Percentiles rank a stretch among this genome's conserved stretches.
Evolutionary conservation across 2,113 vertebrate genomes (phyloP).

Genomic region (Hemiscyllium ocellatum): DNA sequence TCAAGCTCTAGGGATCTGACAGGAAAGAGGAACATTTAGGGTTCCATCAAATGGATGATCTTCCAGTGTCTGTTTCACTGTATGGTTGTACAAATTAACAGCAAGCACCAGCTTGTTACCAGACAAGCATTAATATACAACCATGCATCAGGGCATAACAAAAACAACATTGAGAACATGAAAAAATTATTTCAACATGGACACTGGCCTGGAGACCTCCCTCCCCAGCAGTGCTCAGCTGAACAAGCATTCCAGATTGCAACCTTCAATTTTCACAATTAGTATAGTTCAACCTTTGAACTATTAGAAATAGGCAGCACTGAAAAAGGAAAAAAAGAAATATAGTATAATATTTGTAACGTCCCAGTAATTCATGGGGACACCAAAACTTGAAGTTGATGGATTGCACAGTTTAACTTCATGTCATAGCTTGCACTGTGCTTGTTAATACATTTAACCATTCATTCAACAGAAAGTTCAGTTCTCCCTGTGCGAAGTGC

Average conservation of each 20-base stretch:
- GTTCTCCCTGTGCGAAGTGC: constrained; percentile 17
- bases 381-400: neutral
- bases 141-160: neutral
- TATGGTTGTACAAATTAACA: neutral
- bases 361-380: neutral
- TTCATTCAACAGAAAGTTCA: neutral
- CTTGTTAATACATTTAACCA: neutral
- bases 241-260: neutral
- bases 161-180: neutral
- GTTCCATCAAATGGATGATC: neutral
- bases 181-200: neutral
- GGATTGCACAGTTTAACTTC: neutral
- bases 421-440: neutral
- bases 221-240: constrained; percentile 22
- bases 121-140: neutral
- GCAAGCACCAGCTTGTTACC: neutral
- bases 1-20: neutral
- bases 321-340: neutral
- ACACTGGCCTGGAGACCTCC: neutral
- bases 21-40: neutral
- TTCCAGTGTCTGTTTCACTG: neutral
- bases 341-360: neutral
- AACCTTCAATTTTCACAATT: neutral
- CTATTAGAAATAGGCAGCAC: neutral
- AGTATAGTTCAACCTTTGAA: neutral